These are phyloP conservation scores for Imbricaverruca yamaguchii DNA, from an alignment of 2,888 invertebrate genomes.

Conservation along the genomic window DNA sequence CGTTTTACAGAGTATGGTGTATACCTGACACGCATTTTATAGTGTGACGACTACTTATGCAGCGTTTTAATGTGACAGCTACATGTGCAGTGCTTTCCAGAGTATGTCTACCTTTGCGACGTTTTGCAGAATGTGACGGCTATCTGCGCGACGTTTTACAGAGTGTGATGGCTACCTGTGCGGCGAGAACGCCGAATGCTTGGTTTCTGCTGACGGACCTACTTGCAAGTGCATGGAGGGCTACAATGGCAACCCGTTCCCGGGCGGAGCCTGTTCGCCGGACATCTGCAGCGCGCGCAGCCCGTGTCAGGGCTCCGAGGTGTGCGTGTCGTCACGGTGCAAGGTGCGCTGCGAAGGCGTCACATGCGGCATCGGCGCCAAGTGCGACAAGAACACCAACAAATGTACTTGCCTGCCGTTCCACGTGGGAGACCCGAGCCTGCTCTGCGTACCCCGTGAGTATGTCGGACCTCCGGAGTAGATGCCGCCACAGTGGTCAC, in stretches of 20 bases:
- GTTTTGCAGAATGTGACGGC: too few relatives aligned
- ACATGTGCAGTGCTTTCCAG: slow-evolving; percentile 36
- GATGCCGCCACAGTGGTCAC: slow-evolving; percentile 5
- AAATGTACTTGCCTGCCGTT: slow-evolving; percentile 79
- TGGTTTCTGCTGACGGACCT: slow-evolving; percentile 72
- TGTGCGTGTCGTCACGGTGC: slow-evolving; percentile 80
- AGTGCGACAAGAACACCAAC: slow-evolving; percentile 69
- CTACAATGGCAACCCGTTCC: slow-evolving; percentile 81
- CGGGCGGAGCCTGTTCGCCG: slow-evolving; percentile 73
- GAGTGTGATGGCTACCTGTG: slow-evolving; percentile 40
- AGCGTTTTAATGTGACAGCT: slow-evolving; percentile 37
- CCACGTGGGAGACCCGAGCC: slow-evolving; percentile 80
- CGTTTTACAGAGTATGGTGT: too few relatives aligned
- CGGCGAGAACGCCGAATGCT: slow-evolving; percentile 48
- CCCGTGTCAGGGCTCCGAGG: slow-evolving; percentile 67
- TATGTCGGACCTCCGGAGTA: slow-evolving; percentile 35
- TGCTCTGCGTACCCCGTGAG: slow-evolving; percentile 61
- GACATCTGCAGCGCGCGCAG: slow-evolving; percentile 70
- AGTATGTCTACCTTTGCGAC: too few relatives aligned
- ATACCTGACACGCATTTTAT: too few relatives aligned
- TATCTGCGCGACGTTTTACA: slow-evolving; percentile 20
- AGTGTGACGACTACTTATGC: too few relatives aligned
- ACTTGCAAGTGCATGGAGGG: slow-evolving; percentile 83
- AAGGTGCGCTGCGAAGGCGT: slow-evolving; percentile 79
- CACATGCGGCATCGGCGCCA: slow-evolving; percentile 80